phyloP scores from a whole-genome alignment of 2,113 vertebrate species.

The Camelus dromedarius region DNA sequence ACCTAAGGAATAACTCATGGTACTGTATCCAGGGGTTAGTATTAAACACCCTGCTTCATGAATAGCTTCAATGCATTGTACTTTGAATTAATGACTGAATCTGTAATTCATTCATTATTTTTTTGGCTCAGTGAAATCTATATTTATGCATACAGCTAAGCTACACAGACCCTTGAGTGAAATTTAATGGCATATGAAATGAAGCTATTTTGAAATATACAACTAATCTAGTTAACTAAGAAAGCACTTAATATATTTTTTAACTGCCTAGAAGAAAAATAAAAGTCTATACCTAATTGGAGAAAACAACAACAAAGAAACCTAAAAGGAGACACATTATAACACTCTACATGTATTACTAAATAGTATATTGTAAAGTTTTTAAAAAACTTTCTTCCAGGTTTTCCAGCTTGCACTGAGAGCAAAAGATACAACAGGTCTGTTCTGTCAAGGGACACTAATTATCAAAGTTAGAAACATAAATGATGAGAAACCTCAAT shows the following conservation, averaged over 20 bases:
- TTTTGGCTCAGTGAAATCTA: not conserved
- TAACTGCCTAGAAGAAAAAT: not conserved
- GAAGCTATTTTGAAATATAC: constrained; percentile 56
- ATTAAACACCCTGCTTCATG: not conserved
- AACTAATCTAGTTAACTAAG: not conserved
- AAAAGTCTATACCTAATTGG: not conserved
- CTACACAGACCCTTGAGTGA: not conserved
- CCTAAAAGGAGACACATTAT: not conserved
- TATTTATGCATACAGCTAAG: not conserved
- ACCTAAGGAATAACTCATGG: not conserved
- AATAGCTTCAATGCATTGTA: not conserved
- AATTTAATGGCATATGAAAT: constrained; percentile 29
- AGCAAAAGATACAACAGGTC: constrained; percentile 66
- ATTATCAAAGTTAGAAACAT: constrained; percentile 73
- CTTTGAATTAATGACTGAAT: constrained; percentile 13
- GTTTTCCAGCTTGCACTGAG: constrained; percentile 76
- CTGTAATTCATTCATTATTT: not conserved
- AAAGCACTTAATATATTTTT: not conserved
- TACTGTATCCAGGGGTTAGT: not conserved
- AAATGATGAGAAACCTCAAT: constrained; percentile 79
- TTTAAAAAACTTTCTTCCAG: constrained; percentile 58
- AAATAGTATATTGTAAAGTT: not conserved
- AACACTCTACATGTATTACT: not conserved
- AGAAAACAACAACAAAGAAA: not conserved
- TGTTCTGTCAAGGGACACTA: constrained; percentile 76